Evolutionary conservation across 2,888 invertebrate genomes (phyloP), one percentile per base, ranked within the genome.

Genomic region (Euclidia mi): DNA sequence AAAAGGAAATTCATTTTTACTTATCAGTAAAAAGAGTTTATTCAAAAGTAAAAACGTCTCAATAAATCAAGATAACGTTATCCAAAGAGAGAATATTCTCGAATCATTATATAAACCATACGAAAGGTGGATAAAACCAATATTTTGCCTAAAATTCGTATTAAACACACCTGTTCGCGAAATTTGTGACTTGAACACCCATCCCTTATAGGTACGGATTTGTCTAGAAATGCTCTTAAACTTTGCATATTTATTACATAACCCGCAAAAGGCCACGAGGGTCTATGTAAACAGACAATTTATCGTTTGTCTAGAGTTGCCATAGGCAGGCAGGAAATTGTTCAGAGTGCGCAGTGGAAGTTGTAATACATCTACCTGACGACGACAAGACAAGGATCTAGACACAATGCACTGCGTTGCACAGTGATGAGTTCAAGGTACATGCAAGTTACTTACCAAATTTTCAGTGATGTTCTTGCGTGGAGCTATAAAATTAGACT

Each of bases 241-340:
- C 84, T 91, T 89, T 88, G 88, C 90, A 89, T 89, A 90, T 89
- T 91, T 89, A 91, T 90, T 83, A 81, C 81, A 82, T 79, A 89
- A 89, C 86, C 87, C 78, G 62, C 69, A 63, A 66, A 71, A 65
- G 75, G 78, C 74, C 71, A 72, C 76, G 63, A 50, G 72, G 77
- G 79, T 76, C 76, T 72, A 68, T 68, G 75, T 62, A 73, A 67
- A 72, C 84, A 66, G 62, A 72, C 74, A 58, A 79, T 80, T 78
- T 81, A 78, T 82, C n/a, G n/a, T n/a, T n/a, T n/a, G n/a, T n/a
- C n/a, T n/a, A n/a, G n/a, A n/a, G n/a, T n/a, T n/a, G n/a, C n/a
- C n/a, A n/a, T n/a, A n/a, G n/a, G n/a, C n/a, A n/a, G n/a, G n/a
- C n/a, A n/a, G n/a, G n/a, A n/a, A n/a, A n/a, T n/a, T n/a, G n/a